These are phyloP conservation scores for Protophormia terraenovae DNA, from an alignment of 2,888 invertebrate species.

Conservation along the genomic window DNA sequence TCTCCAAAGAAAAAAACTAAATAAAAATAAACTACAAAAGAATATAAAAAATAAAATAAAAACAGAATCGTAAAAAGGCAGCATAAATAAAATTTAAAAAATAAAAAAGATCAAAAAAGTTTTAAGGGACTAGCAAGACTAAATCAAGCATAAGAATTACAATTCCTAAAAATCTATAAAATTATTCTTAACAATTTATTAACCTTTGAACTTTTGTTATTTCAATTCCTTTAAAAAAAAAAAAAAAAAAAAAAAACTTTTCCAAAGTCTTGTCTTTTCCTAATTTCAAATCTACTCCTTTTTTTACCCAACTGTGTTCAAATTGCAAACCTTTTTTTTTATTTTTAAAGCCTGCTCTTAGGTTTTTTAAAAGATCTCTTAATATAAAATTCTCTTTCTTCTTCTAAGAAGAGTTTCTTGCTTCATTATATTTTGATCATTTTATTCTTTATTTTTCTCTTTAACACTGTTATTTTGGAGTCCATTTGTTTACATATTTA, in stretches of 20 bases:
- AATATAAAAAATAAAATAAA: not conserved
- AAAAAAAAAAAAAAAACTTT: no score
- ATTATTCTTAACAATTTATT: no score
- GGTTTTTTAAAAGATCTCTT: not conserved
- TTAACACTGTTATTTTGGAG: not conserved
- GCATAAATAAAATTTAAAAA: not conserved
- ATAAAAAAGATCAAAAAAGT: constrained; percentile 4
- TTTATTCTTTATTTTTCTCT: constrained; percentile 28
- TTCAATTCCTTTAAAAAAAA: no score
- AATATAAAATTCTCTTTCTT: not conserved
- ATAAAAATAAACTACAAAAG: constrained; percentile 10
- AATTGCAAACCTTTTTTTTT: not conserved
- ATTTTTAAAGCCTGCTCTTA: constrained; percentile 35
- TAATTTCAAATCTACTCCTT: constrained; percentile 54
- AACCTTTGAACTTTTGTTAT: no score
- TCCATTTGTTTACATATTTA: no score
- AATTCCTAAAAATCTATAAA: not conserved
- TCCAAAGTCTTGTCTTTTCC: no score
- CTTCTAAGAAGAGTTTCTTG: not conserved
- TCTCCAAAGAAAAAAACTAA: constrained; percentile 21
- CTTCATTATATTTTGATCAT: constrained; percentile 10
- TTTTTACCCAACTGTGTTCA: constrained; percentile 4
- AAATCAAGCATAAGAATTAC: constrained; percentile 1
- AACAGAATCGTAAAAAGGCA: constrained; percentile 13
- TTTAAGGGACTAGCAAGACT: not conserved